These are phyloP conservation scores for Acanthiza pusilla DNA, from an alignment of 2,797 vertebrate genomes.

Conservation along the genomic window DNA sequence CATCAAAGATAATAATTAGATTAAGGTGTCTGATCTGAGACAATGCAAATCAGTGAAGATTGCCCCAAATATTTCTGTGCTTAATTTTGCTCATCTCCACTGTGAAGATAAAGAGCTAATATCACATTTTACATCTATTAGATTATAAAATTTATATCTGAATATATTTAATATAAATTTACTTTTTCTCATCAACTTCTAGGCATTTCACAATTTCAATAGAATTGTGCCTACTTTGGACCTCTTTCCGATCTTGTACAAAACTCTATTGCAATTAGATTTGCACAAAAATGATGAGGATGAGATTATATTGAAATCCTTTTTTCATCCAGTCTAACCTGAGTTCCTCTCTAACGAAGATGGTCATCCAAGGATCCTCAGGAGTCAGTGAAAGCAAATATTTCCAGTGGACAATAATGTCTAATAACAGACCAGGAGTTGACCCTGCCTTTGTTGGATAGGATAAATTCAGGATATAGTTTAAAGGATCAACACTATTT, in stretches of 20 bases:
- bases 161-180: background rate
- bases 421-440: background rate
- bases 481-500: background rate
- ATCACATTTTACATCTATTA: background rate
- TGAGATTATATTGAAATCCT: background rate
- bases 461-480: background rate
- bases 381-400: background rate
- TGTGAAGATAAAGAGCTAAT: background rate
- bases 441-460: background rate
- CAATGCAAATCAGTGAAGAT: background rate
- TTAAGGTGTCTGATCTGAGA: background rate
- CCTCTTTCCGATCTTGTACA: background rate
- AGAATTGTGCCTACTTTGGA: background rate
- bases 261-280: background rate
- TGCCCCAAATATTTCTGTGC: background rate
- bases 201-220: background rate
- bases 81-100: background rate
- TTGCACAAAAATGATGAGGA: background rate
- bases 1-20: background rate
- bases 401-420: background rate
- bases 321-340: background rate
- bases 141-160: background rate
- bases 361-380: background rate
- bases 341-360: background rate
- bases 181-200: background rate